Evolutionary conservation across 1,140 invertebrate genomes (phyloP).

Genomic region (Parasteatoda tepidariorum): DNA sequence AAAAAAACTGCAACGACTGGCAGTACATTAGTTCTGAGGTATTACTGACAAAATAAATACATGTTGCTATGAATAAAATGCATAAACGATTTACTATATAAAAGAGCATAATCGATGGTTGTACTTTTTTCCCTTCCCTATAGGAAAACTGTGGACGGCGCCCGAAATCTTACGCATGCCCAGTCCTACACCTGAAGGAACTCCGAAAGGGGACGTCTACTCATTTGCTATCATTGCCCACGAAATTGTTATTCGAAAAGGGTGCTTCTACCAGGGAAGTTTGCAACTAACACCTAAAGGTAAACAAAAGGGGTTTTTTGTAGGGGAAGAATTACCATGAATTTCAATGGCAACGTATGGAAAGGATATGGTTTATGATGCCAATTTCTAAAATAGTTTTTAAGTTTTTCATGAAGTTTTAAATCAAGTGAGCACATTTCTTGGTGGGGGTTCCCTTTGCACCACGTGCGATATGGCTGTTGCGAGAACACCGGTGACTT

Average conservation of each 20-base stretch:
- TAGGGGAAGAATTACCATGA: not conserved
- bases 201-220: conserved; percentile 92
- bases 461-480: conserved; percentile 28
- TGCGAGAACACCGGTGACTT: not conserved
- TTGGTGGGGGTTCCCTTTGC: not conserved
- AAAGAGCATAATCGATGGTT: not conserved
- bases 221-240: conserved; percentile 95
- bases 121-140: conserved; percentile 14
- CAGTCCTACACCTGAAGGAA: conserved; percentile 80
- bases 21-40: not conserved
- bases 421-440: not conserved
- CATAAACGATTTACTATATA: not conserved
- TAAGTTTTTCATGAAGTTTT: not conserved
- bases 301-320: conserved; percentile 27
- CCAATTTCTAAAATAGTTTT: too few relatives aligned
- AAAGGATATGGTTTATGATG: too few relatives aligned
- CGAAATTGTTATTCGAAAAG: conserved; percentile 90
- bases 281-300: conserved; percentile 67
- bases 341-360: too few relatives aligned
- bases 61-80: conserved; percentile 3
- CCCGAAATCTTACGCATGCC: conserved; percentile 86
- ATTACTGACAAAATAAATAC: not conserved
- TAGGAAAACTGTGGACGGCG: conserved; percentile 94
- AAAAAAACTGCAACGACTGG: too few relatives aligned
- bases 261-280: conserved; percentile 80